Evolutionary conservation across 2,797 vertebrate genomes (phyloP).

Genomic region (Cuniculus paca): DNA sequence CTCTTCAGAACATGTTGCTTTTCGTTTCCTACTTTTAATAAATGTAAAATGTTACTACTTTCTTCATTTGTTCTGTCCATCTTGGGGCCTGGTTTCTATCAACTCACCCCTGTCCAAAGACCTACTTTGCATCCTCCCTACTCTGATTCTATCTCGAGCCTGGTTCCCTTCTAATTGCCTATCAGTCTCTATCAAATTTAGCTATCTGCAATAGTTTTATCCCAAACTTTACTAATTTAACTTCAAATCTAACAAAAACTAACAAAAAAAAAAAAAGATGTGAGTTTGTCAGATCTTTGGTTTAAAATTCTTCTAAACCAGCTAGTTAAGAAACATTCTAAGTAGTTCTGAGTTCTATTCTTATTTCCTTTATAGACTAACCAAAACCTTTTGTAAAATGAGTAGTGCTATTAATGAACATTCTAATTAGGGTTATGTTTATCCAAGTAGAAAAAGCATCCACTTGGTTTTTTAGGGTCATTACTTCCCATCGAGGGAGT

Average conservation of each 20-base stretch:
- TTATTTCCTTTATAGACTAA: background rate
- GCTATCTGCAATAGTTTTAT: background rate
- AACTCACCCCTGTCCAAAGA: background rate
- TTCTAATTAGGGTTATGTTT: slow-evolving; percentile 36
- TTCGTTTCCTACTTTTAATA: background rate
- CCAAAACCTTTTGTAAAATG: background rate
- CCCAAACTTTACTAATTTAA: background rate
- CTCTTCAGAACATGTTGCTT: background rate
- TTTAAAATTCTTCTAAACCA: slow-evolving; percentile 13
- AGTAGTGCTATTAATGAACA: background rate
- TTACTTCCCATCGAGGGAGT: background rate
- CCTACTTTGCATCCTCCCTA: background rate
- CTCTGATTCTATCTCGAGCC: background rate
- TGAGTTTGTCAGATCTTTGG: background rate
- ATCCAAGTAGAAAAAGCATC: background rate
- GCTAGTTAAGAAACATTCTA: background rate
- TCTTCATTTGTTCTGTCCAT: background rate
- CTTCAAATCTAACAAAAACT: background rate
- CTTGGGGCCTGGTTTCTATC: background rate
- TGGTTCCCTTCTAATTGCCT: background rate
- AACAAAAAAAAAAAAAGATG: background rate
- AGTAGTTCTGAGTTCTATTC: background rate
- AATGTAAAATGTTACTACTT: background rate
- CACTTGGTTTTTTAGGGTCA: slow-evolving; percentile 30
- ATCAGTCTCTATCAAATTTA: background rate